Percentiles rank a stretch among this genome's conserved stretches.
Evolutionary conservation across 2,797 vertebrate species (phyloP).

Genomic region (Philypnodon macrostomus): DNA sequence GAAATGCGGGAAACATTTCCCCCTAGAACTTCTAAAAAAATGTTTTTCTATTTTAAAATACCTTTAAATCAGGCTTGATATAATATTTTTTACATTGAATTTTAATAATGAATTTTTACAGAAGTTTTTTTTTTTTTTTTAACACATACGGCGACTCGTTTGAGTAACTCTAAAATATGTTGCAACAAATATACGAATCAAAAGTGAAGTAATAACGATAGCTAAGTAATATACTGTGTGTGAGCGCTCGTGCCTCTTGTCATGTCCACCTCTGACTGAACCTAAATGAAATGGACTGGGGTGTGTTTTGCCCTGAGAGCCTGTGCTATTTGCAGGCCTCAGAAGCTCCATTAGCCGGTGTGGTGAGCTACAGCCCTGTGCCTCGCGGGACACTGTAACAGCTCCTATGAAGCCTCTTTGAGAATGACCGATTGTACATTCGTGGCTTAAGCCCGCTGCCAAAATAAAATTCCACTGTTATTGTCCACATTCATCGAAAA

Average conservation of each 20-base stretch:
- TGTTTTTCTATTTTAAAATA: no score
- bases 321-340: constrained; percentile 58
- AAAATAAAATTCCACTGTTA: constrained; percentile 61
- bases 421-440: constrained; percentile 60
- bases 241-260: constrained; percentile 15
- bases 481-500: constrained; percentile 55
- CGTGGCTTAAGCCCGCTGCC: constrained; percentile 35
- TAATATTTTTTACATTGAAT: no score
- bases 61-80: no score
- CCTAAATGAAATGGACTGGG: constrained; percentile 43
- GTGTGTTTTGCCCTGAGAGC: constrained; percentile 45
- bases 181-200: no score
- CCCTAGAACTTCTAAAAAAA: not conserved
- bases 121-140: no score
- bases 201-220: not conserved
- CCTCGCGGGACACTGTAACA: constrained; percentile 61
- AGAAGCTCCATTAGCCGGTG: constrained; percentile 66
- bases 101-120: no score
- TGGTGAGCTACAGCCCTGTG: constrained; percentile 53
- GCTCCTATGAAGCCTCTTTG: constrained; percentile 54
- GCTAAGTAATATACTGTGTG: constrained; percentile 3
- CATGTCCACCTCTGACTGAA: constrained; percentile 18
- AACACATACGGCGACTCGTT: no score
- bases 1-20: not conserved
- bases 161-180: no score